Conservation (phyloP, 2,113 vertebrate species). For the Lycaon pictus region DNA sequence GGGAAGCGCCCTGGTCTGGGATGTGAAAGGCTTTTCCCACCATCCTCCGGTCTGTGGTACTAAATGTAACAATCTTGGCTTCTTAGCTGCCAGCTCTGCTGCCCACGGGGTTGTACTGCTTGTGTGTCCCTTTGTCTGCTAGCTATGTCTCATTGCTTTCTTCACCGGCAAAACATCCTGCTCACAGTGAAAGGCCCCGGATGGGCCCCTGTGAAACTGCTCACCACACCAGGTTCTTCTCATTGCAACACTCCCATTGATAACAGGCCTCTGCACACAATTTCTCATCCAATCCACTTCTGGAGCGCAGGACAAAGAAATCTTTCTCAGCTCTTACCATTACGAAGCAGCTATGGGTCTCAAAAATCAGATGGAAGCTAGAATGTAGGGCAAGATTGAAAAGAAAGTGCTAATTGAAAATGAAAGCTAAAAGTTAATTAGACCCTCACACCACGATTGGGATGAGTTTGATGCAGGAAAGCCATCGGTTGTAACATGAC, state of each 20-base stretch:
- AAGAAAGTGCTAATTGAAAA: neutral
- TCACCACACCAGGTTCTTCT: neutral
- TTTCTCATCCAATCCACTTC: neutral
- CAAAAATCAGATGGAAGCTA: conserved; percentile 10
- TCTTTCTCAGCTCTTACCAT: neutral
- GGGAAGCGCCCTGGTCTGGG: neutral
- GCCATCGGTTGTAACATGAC: neutral
- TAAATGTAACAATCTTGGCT: neutral
- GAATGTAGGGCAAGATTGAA: neutral
- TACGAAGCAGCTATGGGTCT: neutral
- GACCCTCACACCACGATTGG: neutral
- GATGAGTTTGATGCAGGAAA: neutral
- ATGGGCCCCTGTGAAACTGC: neutral
- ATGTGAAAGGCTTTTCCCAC: neutral
- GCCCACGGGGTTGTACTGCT: neutral
- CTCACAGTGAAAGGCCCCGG: neutral
- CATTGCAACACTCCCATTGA: neutral
- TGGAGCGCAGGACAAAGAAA: neutral
- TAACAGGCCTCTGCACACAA: neutral
- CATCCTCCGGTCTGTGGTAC: neutral
- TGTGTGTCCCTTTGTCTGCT: neutral
- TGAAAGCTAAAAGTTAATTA: neutral
- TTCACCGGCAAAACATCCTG: neutral
- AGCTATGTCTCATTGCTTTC: neutral
- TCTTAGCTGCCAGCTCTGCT: neutral